phyloP scores from a whole-genome alignment of 92 coral and sea anemone genomes.

The Palythoa grandis region DNA sequence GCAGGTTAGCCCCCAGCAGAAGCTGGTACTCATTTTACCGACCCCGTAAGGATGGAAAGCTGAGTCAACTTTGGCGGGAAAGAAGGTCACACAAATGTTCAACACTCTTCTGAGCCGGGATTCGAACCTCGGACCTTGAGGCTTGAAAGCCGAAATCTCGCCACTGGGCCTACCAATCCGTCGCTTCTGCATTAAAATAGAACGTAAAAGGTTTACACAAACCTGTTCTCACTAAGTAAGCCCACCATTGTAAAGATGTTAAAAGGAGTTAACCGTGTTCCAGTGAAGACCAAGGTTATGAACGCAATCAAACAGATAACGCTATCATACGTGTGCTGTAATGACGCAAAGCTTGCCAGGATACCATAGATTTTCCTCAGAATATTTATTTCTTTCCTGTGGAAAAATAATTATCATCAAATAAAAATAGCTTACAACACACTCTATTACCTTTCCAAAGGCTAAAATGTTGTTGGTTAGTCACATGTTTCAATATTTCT shows the following conservation, averaged over 20 bases:
- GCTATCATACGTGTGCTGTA: conserved; percentile 90
- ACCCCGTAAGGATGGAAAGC: too few relatives aligned
- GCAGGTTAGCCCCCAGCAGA: too few relatives aligned
- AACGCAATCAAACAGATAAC: conserved; percentile 90
- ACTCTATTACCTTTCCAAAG: too few relatives aligned
- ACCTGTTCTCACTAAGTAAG: conserved; percentile 81
- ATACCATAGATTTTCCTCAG: conserved; percentile 85
- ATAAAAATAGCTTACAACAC: not conserved
- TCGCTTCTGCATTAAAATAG: not conserved
- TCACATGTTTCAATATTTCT: too few relatives aligned
- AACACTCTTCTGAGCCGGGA: too few relatives aligned
- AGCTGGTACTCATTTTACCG: too few relatives aligned
- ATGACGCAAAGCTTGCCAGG: conserved; percentile 85
- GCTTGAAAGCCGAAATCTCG: too few relatives aligned
- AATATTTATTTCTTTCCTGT: conserved; percentile 70
- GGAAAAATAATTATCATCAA: not conserved
- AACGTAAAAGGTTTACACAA: not conserved
- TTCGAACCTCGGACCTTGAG: too few relatives aligned
- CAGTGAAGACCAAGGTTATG: conserved; percentile 85
- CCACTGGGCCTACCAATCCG: too few relatives aligned
- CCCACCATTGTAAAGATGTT: conserved; percentile 94
- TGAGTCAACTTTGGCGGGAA: too few relatives aligned
- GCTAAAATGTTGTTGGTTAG: too few relatives aligned
- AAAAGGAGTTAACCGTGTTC: conserved; percentile 86
- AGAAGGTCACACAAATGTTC: too few relatives aligned